Conservation (phyloP, 2,113 vertebrate species). For the Pollimyrus isidori region DNA sequence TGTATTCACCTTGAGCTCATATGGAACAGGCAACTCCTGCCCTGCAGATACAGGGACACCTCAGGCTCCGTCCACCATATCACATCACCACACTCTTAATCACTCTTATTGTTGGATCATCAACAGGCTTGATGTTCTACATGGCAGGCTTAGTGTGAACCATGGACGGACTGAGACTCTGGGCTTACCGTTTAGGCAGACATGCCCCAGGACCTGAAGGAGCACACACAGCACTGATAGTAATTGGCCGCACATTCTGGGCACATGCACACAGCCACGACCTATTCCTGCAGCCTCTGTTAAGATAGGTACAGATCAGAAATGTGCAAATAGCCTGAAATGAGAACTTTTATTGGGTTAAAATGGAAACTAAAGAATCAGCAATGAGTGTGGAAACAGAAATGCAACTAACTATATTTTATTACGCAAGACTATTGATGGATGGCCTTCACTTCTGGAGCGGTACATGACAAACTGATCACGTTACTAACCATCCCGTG, state of each 20-base stretch:
- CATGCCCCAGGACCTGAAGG: neutral
- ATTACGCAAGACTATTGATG: neutral
- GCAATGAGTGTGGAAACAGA: neutral
- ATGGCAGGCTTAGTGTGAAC: neutral
- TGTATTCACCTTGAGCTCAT: neutral
- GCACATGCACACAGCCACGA: neutral
- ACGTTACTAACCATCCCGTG: neutral
- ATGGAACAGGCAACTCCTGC: neutral
- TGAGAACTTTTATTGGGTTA: neutral
- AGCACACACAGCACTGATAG: neutral
- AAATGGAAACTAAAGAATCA: neutral
- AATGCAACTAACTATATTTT: neutral
- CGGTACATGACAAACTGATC: neutral
- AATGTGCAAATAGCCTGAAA: neutral
- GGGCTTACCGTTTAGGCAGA: neutral
- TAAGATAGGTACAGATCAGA: neutral
- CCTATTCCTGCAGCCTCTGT: neutral
- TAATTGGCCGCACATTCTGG: neutral
- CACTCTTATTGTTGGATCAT: neutral
- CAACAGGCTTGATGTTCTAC: neutral
- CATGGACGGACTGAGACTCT: neutral
- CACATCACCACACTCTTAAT: neutral
- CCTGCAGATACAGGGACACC: neutral
- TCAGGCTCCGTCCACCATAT: neutral
- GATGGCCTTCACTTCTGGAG: neutral